A percentile compares a stretch with the other conserved stretches of the same genome.
Evolutionary conservation across 2,888 invertebrate genomes (phyloP).

Genomic region (Petrolisthes cinctipes): DNA sequence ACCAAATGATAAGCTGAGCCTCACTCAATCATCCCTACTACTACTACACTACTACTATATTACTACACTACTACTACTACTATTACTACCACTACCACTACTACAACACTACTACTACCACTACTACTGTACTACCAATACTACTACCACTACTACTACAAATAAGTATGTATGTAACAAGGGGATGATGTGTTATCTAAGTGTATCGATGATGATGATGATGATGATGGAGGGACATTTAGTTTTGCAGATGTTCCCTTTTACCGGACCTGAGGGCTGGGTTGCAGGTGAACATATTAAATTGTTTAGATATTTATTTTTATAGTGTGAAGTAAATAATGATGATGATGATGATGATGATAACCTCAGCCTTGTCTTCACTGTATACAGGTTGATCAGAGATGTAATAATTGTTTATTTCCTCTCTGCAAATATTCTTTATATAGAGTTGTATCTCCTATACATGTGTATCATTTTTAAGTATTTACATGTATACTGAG

Average conservation of each 20-base stretch:
- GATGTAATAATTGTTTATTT: constrained; percentile 35
- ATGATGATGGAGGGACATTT: constrained; percentile 35
- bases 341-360: no score
- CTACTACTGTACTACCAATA: background rate
- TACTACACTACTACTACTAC: no score
- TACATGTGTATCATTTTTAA: constrained; percentile 40
- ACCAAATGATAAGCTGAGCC: constrained; percentile 38
- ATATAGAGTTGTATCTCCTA: constrained; percentile 38
- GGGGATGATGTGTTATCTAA: constrained; percentile 6
- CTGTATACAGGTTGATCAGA: constrained; percentile 24
- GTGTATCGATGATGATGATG: background rate
- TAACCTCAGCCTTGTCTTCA: constrained; percentile 22
- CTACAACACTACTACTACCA: no score
- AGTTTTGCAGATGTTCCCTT: constrained; percentile 54
- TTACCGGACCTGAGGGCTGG: constrained; percentile 47
- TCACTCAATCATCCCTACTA: constrained; percentile 9
- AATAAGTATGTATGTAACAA: constrained; percentile 5
- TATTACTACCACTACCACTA: background rate
- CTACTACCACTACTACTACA: no score
- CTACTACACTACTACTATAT: background rate
- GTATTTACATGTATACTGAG: constrained; percentile 51
- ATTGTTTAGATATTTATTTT: constrained; percentile 41
- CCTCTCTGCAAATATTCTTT: constrained; percentile 7
- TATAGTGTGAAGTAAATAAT: constrained; percentile 19
- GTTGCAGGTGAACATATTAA: constrained; percentile 34